phyloP scores from a whole-genome alignment of 2,113 vertebrate species.

The Pelusios castaneus region DNA sequence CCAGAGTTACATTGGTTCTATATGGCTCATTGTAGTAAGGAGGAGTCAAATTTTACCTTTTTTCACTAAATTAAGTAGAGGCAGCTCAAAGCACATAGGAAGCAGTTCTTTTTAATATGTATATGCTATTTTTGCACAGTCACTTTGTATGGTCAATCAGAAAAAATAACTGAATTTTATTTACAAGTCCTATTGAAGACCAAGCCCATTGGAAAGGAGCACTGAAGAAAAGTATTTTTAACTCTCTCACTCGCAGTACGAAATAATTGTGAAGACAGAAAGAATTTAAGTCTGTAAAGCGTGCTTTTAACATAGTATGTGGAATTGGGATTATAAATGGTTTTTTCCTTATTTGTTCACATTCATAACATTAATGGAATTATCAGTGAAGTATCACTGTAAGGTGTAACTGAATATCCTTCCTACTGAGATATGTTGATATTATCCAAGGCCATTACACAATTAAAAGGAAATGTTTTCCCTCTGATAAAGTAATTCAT shows the following conservation, averaged over 20 bases:
- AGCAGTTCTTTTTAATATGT: not conserved
- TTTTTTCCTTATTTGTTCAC: not conserved
- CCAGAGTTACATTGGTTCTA: not conserved
- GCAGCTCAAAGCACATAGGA: not conserved
- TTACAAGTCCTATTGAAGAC: not conserved
- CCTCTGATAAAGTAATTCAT: not conserved
- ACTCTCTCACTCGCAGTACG: not conserved
- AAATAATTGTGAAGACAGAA: not conserved
- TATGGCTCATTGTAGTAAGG: not conserved
- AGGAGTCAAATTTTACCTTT: not conserved
- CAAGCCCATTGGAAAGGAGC: not conserved
- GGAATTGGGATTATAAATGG: not conserved
- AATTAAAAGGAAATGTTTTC: not conserved
- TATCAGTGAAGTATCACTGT: not conserved
- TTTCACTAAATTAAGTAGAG: not conserved
- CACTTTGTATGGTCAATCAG: not conserved
- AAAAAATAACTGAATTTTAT: not conserved
- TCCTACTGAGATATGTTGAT: not conserved
- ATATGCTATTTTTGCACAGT: not conserved
- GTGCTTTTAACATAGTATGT: not conserved
- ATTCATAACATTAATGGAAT: not conserved
- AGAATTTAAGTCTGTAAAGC: not conserved
- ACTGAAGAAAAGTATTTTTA: slow-evolving; percentile 26
- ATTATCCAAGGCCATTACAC: not conserved
- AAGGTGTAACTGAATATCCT: not conserved